Conservation (phyloP, 2,888 invertebrate genomes). For the Callyntrura guangdongensis region DNA sequence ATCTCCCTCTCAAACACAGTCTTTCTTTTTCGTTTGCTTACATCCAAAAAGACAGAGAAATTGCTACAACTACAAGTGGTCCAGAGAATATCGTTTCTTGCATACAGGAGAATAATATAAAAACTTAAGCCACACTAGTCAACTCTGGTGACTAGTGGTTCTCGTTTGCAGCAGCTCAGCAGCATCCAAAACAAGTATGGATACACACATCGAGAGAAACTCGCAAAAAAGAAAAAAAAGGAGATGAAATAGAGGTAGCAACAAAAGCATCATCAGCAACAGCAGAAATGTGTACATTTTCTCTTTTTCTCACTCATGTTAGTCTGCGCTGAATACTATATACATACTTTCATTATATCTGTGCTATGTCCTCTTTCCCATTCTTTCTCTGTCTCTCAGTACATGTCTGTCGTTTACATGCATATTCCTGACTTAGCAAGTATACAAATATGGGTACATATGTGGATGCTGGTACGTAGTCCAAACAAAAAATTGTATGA, state of each 20-base stretch:
- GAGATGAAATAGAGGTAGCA: slow-evolving; percentile 67
- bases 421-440: slow-evolving; percentile 43
- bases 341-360: too few species aligned
- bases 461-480: not conserved
- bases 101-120: slow-evolving; percentile 16
- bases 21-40: slow-evolving; percentile 27
- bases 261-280: slow-evolving; percentile 53
- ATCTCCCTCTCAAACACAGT: not conserved
- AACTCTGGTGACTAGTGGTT: slow-evolving; percentile 10
- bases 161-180: slow-evolving; percentile 29
- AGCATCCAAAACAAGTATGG: slow-evolving; percentile 46
- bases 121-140: slow-evolving; percentile 54
- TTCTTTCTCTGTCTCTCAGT: slow-evolving; percentile 12
- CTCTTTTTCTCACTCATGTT: slow-evolving; percentile 52
- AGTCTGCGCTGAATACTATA: too few species aligned
- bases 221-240: slow-evolving; percentile 17
- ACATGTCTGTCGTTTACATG: slow-evolving; percentile 45
- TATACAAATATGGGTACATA: not conserved
- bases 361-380: too few species aligned
- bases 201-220: slow-evolving; percentile 34
- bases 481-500: slow-evolving; percentile 56
- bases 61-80: slow-evolving; percentile 77
- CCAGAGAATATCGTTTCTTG: slow-evolving; percentile 49
- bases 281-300: slow-evolving; percentile 69
- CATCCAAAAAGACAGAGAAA: slow-evolving; percentile 41